Percentiles rank a stretch among this genome's conserved stretches.
Evolutionary conservation across 2,797 vertebrate genomes (phyloP).

Genomic region (Brotogeris chrysoptera): DNA sequence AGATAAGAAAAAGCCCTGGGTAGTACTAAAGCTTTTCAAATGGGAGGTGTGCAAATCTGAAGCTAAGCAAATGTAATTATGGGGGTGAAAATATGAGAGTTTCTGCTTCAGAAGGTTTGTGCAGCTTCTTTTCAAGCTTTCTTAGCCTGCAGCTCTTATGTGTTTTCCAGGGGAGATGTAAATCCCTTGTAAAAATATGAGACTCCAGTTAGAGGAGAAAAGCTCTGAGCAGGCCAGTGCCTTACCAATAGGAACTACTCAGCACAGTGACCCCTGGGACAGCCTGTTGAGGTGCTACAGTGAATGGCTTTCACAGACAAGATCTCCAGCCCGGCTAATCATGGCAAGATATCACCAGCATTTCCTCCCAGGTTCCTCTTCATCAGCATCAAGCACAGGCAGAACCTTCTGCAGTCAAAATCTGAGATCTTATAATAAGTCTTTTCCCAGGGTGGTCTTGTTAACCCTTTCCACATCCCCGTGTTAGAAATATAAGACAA

Average conservation of each 20-base stretch:
- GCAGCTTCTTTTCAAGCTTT: background rate
- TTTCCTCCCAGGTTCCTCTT: background rate
- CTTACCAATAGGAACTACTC: fast-evolving
- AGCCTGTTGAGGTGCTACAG: background rate
- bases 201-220: background rate
- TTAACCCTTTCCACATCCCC: background rate
- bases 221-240: background rate
- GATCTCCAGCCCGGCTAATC: background rate
- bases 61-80: background rate
- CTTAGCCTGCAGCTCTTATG: background rate
- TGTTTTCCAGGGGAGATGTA: background rate
- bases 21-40: background rate
- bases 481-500: background rate
- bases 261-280: background rate
- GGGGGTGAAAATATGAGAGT: background rate
- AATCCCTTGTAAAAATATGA: background rate
- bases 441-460: background rate
- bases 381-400: background rate
- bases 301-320: background rate
- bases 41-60: background rate
- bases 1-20: fast-evolving
- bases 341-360: background rate
- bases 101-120: background rate
- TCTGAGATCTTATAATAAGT: background rate
- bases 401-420: background rate